Evolutionary conservation across 1,140 invertebrate genomes (phyloP).

Genomic region (Lucilia cuprina): DNA sequence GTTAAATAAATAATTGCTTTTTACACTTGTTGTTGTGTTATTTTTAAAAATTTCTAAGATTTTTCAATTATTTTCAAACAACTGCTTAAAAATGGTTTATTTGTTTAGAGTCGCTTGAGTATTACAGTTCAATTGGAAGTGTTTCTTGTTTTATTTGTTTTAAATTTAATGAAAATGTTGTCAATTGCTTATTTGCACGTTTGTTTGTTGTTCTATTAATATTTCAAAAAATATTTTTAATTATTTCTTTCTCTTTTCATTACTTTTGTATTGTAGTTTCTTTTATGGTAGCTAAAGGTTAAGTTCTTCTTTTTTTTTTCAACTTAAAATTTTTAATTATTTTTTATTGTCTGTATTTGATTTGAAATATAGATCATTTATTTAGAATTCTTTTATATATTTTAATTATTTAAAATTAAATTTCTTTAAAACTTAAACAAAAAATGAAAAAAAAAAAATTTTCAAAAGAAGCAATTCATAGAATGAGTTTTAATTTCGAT

Average conservation of each 20-base stretch:
- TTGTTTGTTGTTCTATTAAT: not conserved
- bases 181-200: not conserved
- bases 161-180: not conserved
- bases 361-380: not conserved
- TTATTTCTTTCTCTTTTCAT: not conserved
- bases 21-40: not conserved
- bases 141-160: not conserved
- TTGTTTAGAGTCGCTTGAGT: slow-evolving; percentile 36
- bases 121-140: slow-evolving; percentile 47
- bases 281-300: not conserved
- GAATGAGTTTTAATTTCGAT: not conserved
- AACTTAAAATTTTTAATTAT: slow-evolving; percentile 1
- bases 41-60: not conserved
- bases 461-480: not conserved
- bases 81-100: not conserved
- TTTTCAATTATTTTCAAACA: not conserved
- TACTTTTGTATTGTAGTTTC: not conserved
- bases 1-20: not conserved
- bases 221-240: not conserved
- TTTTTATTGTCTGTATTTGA: slow-evolving; percentile 29
- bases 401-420: not conserved
- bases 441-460: too few relatives aligned
- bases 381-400: not conserved
- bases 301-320: not conserved
- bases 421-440: not conserved